Evolutionary conservation across 2,888 invertebrate genomes (phyloP).

Genomic region (Acleris sparsana): DNA sequence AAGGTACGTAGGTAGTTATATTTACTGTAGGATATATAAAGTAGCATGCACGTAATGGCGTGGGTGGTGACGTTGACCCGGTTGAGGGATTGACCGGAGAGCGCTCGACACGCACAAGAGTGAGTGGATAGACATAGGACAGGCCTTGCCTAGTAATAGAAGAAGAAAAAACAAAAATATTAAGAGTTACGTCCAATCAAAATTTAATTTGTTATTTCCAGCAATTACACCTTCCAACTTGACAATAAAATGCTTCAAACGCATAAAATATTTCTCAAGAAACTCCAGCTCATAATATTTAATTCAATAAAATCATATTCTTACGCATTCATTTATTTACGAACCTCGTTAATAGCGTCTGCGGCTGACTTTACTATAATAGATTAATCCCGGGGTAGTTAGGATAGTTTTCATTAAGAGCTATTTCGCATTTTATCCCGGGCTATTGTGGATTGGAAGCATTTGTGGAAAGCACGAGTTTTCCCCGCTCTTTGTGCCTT

Average conservation of each 20-base stretch:
- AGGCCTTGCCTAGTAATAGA: no score
- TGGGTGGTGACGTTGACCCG: no score
- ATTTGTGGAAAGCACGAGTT: constrained; percentile 64
- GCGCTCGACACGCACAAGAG: no score
- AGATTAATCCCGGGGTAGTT: constrained; percentile 55
- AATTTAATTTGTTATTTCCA: no score
- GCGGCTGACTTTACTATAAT: constrained; percentile 60
- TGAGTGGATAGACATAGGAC: no score
- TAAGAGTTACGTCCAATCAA: no score
- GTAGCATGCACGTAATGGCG: no score
- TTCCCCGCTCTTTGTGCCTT: constrained; percentile 54
- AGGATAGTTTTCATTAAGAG: constrained; percentile 64
- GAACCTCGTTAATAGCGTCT: constrained; percentile 53
- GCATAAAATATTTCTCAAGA: constrained; percentile 10
- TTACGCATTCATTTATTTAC: constrained; percentile 29
- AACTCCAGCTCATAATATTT: constrained; percentile 8
- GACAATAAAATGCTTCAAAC: constrained; percentile 2
- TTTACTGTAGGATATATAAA: no score
- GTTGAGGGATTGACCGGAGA: no score
- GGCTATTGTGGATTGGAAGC: constrained; percentile 62
- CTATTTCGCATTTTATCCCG: constrained; percentile 59
- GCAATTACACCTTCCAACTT: neutral
- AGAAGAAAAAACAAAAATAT: no score
- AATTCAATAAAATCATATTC: constrained; percentile 29
- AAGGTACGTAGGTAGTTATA: no score